Base-by-base conservation (phyloP, 2,797 vertebrate species). In the Scleropages formosus region DNA sequence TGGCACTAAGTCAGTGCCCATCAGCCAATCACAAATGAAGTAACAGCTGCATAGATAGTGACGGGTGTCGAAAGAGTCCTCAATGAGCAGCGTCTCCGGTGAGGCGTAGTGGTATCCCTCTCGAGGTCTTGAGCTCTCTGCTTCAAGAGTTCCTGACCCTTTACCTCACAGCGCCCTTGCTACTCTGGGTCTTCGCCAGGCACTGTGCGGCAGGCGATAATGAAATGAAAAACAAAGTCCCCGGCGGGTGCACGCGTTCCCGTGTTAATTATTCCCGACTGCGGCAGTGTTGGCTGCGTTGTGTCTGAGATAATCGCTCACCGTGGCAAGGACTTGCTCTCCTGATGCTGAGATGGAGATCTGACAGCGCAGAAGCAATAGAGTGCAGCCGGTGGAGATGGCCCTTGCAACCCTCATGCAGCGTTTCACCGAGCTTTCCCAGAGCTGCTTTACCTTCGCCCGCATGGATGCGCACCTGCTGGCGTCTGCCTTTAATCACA, bases 221-320 rank as follows among this genome's bases (percentile, higher is more conserved):
- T 88, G 86, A 87, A 87, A 82, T 44, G 39, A 24, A 78, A 75
- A 80, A 85, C 83, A 78, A 82, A 84, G 51, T 13, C 4, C 11
- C 44, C 18, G 6, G 31, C 67, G 46, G n/a, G 65, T 12, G 49
- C 9, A 27, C 20, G 56, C 16, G 1, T 39, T 72, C 58, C 53
- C n/a, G 13, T 72, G 18, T 60, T 39, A 18, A 46, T 60, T 58
- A 72, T 12, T 60, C 22, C 22, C 9, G 16, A 8, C 7, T 39
- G 11, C 20, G 22, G 11, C 20, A 24, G n/a, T 4, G 44, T 26
- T 39, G n/a, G 66, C 24, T 9, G 44, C 49, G 22, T 47, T 24
- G 67, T 47, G 22, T 53, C 15, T 39, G 46, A 53, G 22, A 47
- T 0, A 0, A 46, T 49, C 13, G 16, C 18, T 61, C 6, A 12